Base-by-base conservation (phyloP, 1,140 invertebrate genomes). In the Microvelia longipes region DNA sequence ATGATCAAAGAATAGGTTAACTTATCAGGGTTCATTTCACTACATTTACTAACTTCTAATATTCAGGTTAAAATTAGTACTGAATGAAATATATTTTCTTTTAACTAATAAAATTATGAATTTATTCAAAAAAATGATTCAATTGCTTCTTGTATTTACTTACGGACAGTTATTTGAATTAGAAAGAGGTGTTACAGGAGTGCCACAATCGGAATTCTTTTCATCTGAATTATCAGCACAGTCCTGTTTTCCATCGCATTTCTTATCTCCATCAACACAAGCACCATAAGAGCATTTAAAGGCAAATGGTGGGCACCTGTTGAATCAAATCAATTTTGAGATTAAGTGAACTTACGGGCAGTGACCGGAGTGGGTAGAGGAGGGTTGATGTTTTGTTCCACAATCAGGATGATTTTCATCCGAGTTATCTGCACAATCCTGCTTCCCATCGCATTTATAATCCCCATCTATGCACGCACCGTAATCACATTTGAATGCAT, bases 221-320 rank as follows among this genome's bases (percentile, higher is more conserved):
- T 74, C 73, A 70, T 93, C 91, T 1, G 88, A 88, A 15, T 83
- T 82, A 73, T 90, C 87, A 0, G 79, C 71, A 76, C 89, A 92
- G 69, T 91, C 83, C 62, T 77, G 76, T 1, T 78, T 74, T 0
- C 82, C 82, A 76, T 91, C 81, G 73, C 87, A 88, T 19, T 75
- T 78, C 0, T 75, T 72, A 67, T 83, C 78, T 2, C 80, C 80
- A 19, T 80, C 76, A 2, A 88, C 80, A 71, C 86, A 88, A 2
- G 81, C 82, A 13, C 87, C 85, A 67, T 85, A 86, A n/a, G 79
- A 76, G 71, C 87, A 88, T 5, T 81, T 81, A 76, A 85, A 86
- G 1, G 80, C 75, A 68, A 79, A 80, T 0, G 70, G 63, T 0
- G 80, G 80, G 73, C 85, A 85, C 0, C 73, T 74, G 30, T 19